Evolutionary conservation across 2,113 vertebrate species (phyloP).

Genomic region (Nibea albiflora): DNA sequence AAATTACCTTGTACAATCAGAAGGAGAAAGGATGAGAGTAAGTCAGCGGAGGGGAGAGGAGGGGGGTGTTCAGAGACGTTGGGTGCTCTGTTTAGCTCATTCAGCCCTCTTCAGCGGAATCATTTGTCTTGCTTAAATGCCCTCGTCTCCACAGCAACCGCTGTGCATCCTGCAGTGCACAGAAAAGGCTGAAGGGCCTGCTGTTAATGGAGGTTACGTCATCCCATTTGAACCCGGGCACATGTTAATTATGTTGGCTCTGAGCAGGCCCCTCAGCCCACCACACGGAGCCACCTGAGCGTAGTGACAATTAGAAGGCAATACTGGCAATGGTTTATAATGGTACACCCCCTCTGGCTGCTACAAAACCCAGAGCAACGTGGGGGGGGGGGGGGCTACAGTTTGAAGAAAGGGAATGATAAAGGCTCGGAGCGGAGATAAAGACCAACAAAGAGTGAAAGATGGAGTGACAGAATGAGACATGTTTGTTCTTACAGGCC

Average conservation of each 20-base stretch:
- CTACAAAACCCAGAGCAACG: neutral
- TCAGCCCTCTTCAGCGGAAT: constrained; percentile 12
- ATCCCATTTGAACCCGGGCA: constrained; percentile 29
- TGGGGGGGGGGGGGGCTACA: neutral
- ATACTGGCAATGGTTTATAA: neutral
- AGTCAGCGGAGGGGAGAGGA: neutral
- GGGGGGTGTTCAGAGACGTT: neutral
- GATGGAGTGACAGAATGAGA: neutral
- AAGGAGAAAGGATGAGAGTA: neutral
- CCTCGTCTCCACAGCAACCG: constrained; percentile 22
- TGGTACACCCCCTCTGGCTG: neutral
- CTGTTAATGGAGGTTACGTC: constrained; percentile 33
- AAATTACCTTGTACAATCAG: constrained; percentile 14
- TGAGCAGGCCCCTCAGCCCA: neutral
- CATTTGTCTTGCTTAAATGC: constrained; percentile 43
- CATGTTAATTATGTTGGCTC: constrained; percentile 8
- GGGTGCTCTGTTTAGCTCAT: constrained; percentile 12
- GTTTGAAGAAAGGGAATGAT: neutral
- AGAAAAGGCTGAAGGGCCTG: constrained; percentile 12
- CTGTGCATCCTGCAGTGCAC: neutral
- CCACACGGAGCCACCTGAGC: constrained; percentile 1
- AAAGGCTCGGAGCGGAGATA: neutral
- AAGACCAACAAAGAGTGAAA: neutral
- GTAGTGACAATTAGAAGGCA: neutral
- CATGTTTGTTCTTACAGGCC: constrained; percentile 15